Evolutionary conservation across 2,888 invertebrate genomes (phyloP), one percentile per base, ranked within the genome.

Genomic region (Philereme vetulata): DNA sequence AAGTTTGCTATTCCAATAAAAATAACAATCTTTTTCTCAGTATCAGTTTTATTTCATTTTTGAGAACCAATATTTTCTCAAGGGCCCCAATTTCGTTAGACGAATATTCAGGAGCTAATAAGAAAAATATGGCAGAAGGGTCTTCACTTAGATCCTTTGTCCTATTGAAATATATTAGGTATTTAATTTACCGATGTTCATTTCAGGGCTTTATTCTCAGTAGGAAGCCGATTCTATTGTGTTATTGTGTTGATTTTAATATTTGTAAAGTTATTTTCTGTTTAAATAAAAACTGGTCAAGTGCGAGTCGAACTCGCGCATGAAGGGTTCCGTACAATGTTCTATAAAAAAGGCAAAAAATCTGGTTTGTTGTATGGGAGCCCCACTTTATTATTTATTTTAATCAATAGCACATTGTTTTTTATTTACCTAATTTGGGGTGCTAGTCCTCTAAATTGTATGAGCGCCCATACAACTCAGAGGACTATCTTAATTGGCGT

Each of bases 61-160:
- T 74, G 64, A 66, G 70, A 74, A 70, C 71, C 58, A 57, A 52
- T 72, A 60, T 77, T 75, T 70, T 70, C 72, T 73, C 67, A 70
- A 74, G 67, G 55, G 57, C 57, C 71, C 73, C 78, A 80, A 82
- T 82, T 80, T 76, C 51, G 68, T 72, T 72, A 72, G 73, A 65
- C 77, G 78, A 79, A 83, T 81, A 81, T 81, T 81, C 76, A 75
- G 77, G 76, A 70, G 74, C 78, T 78, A 84, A 82, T 82, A 82
- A 66, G 76, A 80, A 80, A 81, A 80, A 80, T 82, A 82, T 79
- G 72, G 74, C 56, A 60, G 69, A 71, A 72, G 68, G 59, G 67
- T 67, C 70, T 73, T 68, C 35, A 46, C 36, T 60, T 32, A 66
- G 66, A 64, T 70, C 65, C 65, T 76, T 72, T 74, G 78, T 77